Conservation (phyloP, 1,140 invertebrate species). For the Charaxes varanes region DNA sequence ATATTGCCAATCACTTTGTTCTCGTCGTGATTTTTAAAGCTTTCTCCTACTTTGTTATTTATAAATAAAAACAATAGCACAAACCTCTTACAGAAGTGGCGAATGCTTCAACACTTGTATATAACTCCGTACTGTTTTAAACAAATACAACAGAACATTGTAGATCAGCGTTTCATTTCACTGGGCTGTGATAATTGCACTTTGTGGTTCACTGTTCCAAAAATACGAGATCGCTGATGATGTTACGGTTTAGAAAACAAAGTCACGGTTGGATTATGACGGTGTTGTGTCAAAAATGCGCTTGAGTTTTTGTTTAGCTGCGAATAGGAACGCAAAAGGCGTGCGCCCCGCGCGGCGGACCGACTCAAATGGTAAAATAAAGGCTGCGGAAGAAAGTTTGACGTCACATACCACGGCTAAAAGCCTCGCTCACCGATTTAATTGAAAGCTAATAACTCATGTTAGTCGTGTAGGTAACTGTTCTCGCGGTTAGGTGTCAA, state of each 20-base stretch:
- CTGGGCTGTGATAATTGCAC: slow-evolving; percentile 22
- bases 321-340: slow-evolving; percentile 20
- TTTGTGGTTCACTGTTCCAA: slow-evolving; percentile 39
- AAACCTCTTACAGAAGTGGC: no score
- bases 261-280: slow-evolving; percentile 50
- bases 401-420: slow-evolving; percentile 52
- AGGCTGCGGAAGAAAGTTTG: slow-evolving; percentile 62
- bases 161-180: slow-evolving; percentile 44
- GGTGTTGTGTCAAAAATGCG: slow-evolving; percentile 29
- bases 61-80: no score
- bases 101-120: slow-evolving; percentile 12
- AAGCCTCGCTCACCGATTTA: slow-evolving; percentile 48
- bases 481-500: slow-evolving; percentile 26
- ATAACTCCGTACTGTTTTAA: slow-evolving; percentile 18
- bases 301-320: slow-evolving; percentile 19
- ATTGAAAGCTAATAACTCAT: slow-evolving; percentile 51
- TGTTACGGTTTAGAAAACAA: slow-evolving; percentile 38
- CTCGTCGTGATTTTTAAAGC: no score
- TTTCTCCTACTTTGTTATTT: no score
- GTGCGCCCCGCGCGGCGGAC: slow-evolving; percentile 40
- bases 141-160: slow-evolving; percentile 38
- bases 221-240: slow-evolving; percentile 26
- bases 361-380: slow-evolving; percentile 61
- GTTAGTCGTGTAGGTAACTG: slow-evolving; percentile 42
- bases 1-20: no score